Base-by-base conservation (phyloP, 1,140 invertebrate genomes). In the Meloidogyne hapla region DNA sequence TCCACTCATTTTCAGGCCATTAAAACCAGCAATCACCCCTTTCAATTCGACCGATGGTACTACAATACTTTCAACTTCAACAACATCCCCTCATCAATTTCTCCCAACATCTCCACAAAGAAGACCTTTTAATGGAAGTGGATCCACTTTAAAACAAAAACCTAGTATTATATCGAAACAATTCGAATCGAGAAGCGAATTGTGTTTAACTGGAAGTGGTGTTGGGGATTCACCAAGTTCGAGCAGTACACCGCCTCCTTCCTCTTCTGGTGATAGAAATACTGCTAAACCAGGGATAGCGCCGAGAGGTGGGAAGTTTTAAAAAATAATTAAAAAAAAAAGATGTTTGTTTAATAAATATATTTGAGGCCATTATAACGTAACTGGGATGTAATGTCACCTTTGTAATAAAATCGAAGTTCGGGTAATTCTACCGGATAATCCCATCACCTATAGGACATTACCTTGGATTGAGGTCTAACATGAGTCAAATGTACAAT, bases 21-120 rank as follows among this genome's bases (percentile, higher is more conserved):
- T 28, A n/a, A 67, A 75, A n/a, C 64, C 68, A 75, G 25, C 42
- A 67, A 75, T 61, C 25, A 69, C 26, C 75, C 64, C n/a, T 23
- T 66, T 56, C 10, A 26, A 23, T 23, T 64, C 18, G 5, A 70
- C 65, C n/a, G 15, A 56, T 6, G 48, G n/a, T 56, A 56, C 18
- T 56, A 9, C 3, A 45, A 45, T 15, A n/a, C 48, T 21, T 56
- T 56, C 48, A 56, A 3, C 45, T 5, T 12, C 18, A n/a, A 6
- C 13, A 21, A 23, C 40, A n/a, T 3, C 6, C 2, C 18, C 5
- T 70, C 13, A 70, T 18, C 18, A 12, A 70, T 28, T 45, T 18
- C 38, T 18, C 69, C 25, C 15, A 23, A 33, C 63, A 13, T 70
- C 70, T 1, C 48, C 21, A 33, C 48, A 56, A 56, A 18, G 18